Conservation (phyloP, 2,797 vertebrate species). For the Pogoniulus pusillus region DNA sequence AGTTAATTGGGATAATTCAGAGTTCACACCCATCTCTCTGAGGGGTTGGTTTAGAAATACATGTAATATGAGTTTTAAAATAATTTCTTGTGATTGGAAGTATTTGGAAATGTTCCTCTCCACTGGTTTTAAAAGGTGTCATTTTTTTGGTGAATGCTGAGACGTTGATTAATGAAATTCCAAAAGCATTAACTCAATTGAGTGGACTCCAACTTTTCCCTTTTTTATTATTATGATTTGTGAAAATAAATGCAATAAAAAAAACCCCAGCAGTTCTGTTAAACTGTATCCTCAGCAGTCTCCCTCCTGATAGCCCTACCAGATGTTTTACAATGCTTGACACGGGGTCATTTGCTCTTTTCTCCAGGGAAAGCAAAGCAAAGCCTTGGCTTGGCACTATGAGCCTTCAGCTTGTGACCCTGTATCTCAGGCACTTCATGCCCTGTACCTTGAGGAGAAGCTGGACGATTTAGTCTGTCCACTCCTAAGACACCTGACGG, state of each 20-base stretch:
- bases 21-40: conserved; percentile 67
- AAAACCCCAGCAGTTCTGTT: conserved; percentile 75
- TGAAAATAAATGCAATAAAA: conserved; percentile 77
- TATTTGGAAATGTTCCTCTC: conserved; percentile 76
- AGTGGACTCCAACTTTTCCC: conserved; percentile 66
- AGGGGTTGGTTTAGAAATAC: conserved; percentile 67
- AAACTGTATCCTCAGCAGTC: conserved; percentile 70
- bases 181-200: conserved; percentile 77
- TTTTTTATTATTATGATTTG: conserved; percentile 53
- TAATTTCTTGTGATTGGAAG: conserved; percentile 76
- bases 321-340: conserved; percentile 74
- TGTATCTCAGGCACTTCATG: background rate
- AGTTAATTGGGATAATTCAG: conserved; percentile 74
- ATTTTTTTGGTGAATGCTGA: conserved; percentile 78
- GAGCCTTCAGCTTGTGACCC: conserved; percentile 1
- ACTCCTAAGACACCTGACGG: background rate
- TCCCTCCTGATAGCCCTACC: conserved; percentile 70
- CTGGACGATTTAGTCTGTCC: background rate
- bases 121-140: conserved; percentile 76
- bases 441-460: background rate
- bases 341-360: conserved; percentile 18
- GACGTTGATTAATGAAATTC: conserved; percentile 81
- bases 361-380: conserved; percentile 33
- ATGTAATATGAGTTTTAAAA: conserved; percentile 72
- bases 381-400: conserved; percentile 51